Conservation (phyloP, 2,797 vertebrate species). For the Tolypeutes matacus region DNA sequence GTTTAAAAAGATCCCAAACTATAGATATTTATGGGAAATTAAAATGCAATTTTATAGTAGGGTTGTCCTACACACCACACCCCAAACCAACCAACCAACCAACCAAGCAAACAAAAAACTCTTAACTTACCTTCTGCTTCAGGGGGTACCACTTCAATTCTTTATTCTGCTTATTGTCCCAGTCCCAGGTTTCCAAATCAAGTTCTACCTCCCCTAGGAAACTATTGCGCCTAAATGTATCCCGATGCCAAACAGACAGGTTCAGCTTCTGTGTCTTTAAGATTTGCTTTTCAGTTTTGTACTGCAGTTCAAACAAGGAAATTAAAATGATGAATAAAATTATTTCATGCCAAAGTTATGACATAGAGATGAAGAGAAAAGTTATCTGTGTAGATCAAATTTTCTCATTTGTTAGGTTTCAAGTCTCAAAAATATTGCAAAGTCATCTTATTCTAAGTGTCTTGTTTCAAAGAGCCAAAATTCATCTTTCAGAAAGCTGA, state of each 20-base stretch:
- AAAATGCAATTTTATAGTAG: not conserved
- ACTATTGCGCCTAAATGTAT: conserved; percentile 94
- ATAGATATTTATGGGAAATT: not conserved
- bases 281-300: conserved; percentile 90
- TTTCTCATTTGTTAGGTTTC: conserved; percentile 65
- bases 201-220: conserved; percentile 96
- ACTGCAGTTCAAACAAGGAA: conserved; percentile 87
- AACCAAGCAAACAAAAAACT: not conserved
- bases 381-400: conserved; percentile 27
- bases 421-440: conserved; percentile 63
- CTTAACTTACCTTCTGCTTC: conserved; percentile 91
- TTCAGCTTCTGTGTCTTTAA: conserved; percentile 92
- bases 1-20: conserved; percentile 6
- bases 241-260: conserved; percentile 96
- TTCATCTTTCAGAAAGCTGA: conserved; percentile 60
- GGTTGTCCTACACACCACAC: not conserved
- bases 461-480: conserved; percentile 74
- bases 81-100: not conserved
- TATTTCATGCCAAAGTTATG: conserved; percentile 57
- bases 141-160: conserved; percentile 93
- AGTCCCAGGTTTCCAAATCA: conserved; percentile 94
- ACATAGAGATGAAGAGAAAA: conserved; percentile 61
- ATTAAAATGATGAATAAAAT: conserved; percentile 44
- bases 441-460: conserved; percentile 62
- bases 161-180: conserved; percentile 91